Evolutionary conservation across 1,140 invertebrate species (phyloP), one percentile per base, ranked within the genome.

Genomic region (Bradynema listronoti): DNA sequence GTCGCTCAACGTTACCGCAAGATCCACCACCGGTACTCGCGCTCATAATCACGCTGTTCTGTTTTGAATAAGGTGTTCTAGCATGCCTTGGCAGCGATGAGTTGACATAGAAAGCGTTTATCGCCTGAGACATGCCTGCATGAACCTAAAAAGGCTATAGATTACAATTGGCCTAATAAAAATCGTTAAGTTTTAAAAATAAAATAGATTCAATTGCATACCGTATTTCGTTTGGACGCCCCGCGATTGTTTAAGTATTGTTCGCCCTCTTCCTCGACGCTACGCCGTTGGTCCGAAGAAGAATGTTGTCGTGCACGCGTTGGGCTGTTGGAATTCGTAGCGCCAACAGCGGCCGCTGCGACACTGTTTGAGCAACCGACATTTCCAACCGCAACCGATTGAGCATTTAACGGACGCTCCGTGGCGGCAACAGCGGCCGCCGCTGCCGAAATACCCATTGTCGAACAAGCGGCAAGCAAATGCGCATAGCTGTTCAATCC

Each of bases 401-500:
- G n/a, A n/a, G n/a, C n/a, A n/a, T n/a, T n/a, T n/a, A n/a, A n/a
- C n/a, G n/a, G n/a, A n/a, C 54, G 54, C 19, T 59, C 52, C 54
- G 54, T 22, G 24, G 50, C 34, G 24, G 54, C 54, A n/a, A n/a
- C n/a, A 32, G 3, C 33, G 9, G 19, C 42, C 30, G 33, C 65
- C 24, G 45, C 64, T 30, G 24, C 33, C 19, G 39, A 32, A n/a
- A 67, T 46, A 6, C 65, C 65, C 57, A 68, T 64, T 29, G 65
- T 66, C 7, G 65, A 68, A 52, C 61, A 68, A 25, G 65, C 66
- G n/a, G 68, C 66, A 43, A 68, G 49, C 32, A 70, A 43, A 27
- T 70, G 66, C 16, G 67, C 68, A 56, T 73, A 70, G 14, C 68
- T 56, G 30, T 71, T 55, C n/a, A 74, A 46, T 9, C 72, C 67